These are phyloP conservation scores for Caenorhabditis tropicalis DNA, from an alignment of 1,140 invertebrate species.

Conservation along the genomic window DNA sequence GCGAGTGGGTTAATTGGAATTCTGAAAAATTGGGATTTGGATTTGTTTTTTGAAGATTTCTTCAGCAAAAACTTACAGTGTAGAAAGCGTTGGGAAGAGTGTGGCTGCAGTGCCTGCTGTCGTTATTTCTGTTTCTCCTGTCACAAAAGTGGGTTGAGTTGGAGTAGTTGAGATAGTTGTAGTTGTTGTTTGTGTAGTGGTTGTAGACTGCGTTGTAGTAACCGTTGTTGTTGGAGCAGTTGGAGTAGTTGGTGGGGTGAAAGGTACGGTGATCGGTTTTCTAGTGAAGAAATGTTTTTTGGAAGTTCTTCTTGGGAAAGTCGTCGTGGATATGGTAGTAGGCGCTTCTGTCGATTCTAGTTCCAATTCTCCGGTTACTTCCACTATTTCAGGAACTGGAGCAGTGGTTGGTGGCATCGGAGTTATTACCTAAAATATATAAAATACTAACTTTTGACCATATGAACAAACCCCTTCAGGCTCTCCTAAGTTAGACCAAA, in stretches of 20 bases:
- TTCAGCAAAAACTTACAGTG: background rate
- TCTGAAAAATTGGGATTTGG: constrained; percentile 5
- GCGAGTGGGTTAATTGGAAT: background rate
- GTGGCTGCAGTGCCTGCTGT: background rate
- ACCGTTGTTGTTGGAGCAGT: constrained; percentile 52
- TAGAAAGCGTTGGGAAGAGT: background rate
- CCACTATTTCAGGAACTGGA: background rate
- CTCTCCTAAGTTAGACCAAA: constrained; percentile 59
- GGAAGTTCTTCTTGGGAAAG: background rate
- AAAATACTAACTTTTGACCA: background rate
- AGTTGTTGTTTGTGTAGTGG: constrained; percentile 27
- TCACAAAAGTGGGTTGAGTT: background rate
- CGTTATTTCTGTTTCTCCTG: constrained; percentile 5
- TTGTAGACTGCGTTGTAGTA: constrained; percentile 45
- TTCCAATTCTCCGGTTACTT: background rate
- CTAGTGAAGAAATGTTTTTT: constrained; percentile 16
- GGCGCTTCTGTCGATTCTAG: background rate
- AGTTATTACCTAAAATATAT: background rate
- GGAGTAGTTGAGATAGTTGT: background rate
- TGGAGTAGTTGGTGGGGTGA: constrained; percentile 28
- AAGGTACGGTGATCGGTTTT: background rate
- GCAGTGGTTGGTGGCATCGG: constrained; percentile 12
- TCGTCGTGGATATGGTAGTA: background rate
- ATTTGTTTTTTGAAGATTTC: background rate
- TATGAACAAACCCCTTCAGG: background rate